These are phyloP conservation scores for Amphiprion percula DNA, from an alignment of 2,113 vertebrate species.

Conservation along the genomic window DNA sequence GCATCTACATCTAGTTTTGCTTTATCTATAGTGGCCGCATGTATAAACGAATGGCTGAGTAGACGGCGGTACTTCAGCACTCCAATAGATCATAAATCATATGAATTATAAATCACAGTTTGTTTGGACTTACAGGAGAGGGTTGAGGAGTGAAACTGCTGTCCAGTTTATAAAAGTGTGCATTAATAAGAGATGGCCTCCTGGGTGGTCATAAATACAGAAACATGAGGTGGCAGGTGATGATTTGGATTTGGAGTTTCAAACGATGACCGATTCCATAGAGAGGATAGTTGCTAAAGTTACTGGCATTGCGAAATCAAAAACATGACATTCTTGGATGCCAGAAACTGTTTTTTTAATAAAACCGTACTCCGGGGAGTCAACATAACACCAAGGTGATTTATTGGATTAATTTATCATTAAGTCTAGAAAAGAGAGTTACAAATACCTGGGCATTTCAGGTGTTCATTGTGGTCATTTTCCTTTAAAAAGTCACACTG, in stretches of 20 bases:
- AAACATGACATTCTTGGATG: conserved; percentile 26
- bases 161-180: conserved; percentile 85
- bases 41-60: conserved; percentile 71
- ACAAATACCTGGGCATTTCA: conserved; percentile 10
- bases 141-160: conserved; percentile 75
- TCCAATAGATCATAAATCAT: conserved; percentile 82
- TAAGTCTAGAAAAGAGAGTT: conserved; percentile 13
- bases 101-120: conserved; percentile 85
- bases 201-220: conserved; percentile 82
- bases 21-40: conserved; percentile 77
- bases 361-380: conserved; percentile 11
- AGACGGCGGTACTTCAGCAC: conserved; percentile 71
- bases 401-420: conserved; percentile 15
- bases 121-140: conserved; percentile 80
- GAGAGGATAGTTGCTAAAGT: conserved; percentile 24
- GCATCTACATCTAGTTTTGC: conserved; percentile 83
- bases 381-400: conserved; percentile 23
- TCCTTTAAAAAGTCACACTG: conserved; percentile 21
- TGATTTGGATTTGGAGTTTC: conserved; percentile 68
- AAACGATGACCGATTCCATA: conserved; percentile 51
- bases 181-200: conserved; percentile 83
- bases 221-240: conserved; percentile 79
- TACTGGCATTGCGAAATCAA: conserved; percentile 31
- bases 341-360: conserved; percentile 1
- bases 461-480: not conserved